Percentiles rank a stretch among this genome's conserved stretches.
Conservation (phyloP, 2,113 vertebrate genomes). For the Ammodytes marinus region DNA sequence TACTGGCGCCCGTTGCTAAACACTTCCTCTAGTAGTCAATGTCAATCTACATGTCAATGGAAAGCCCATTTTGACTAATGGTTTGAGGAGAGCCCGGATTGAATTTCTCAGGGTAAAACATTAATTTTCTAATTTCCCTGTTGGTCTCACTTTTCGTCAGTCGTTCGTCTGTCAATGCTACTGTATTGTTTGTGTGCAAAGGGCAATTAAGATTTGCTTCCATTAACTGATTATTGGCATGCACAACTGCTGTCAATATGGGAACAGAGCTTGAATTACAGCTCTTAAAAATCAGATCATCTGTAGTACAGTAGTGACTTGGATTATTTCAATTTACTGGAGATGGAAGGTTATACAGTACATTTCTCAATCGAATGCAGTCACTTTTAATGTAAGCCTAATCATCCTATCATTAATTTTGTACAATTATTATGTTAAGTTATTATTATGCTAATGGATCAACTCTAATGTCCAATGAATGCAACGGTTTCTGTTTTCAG, state of each 20-base stretch:
- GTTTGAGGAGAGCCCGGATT: slow-evolving; percentile 37
- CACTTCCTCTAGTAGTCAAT: slow-evolving; percentile 72
- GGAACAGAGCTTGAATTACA: slow-evolving; percentile 44
- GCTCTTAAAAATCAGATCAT: slow-evolving; percentile 38
- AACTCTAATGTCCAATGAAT: too few species aligned
- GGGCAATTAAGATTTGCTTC: slow-evolving; percentile 12
- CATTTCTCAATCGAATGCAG: too few species aligned
- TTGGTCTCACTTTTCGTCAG: slow-evolving; percentile 67
- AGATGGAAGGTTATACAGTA: not conserved
- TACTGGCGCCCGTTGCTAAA: slow-evolving; percentile 62
- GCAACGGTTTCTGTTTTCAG: too few species aligned
- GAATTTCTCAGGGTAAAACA: slow-evolving; percentile 60
- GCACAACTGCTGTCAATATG: slow-evolving; percentile 14
- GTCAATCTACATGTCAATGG: slow-evolving; percentile 66
- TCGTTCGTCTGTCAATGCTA: slow-evolving; percentile 61
- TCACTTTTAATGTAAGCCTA: too few species aligned
- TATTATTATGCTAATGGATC: too few species aligned
- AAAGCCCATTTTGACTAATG: slow-evolving; percentile 65
- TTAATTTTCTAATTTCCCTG: slow-evolving; percentile 68
- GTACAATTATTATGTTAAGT: too few species aligned
- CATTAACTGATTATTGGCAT: slow-evolving; percentile 40
- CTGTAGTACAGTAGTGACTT: slow-evolving; percentile 1
- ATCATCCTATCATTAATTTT: too few species aligned
- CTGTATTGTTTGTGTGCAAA: slow-evolving; percentile 37
- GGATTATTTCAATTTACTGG: slow-evolving; percentile 28